Percentiles rank a stretch among this genome's conserved stretches.
These are phyloP conservation scores for Stigmatopora argus DNA, from an alignment of 2,113 vertebrate species.

Conservation along the genomic window DNA sequence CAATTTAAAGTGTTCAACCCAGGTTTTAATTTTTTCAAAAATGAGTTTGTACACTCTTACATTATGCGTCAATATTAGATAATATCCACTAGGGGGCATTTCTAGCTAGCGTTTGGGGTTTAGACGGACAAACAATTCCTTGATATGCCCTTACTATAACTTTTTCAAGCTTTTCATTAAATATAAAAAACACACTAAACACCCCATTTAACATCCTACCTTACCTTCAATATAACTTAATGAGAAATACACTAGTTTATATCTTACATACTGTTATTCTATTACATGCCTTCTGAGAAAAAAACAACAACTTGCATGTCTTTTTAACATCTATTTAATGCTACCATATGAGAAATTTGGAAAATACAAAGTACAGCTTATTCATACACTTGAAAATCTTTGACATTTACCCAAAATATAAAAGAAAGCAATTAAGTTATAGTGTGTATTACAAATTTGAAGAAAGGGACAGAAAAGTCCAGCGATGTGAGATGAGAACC, in stretches of 20 bases:
- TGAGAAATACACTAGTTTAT: not conserved
- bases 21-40: too few relatives aligned
- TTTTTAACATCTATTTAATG: conserved; percentile 79
- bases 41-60: too few relatives aligned
- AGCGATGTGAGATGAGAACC: conserved; percentile 7
- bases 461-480: conserved; percentile 53
- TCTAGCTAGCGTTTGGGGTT: not conserved
- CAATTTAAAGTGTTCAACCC: too few relatives aligned
- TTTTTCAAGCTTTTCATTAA: too few relatives aligned
- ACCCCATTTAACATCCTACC: too few relatives aligned
- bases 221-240: not conserved
- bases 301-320: not conserved
- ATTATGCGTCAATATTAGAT: not conserved
- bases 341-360: conserved; percentile 78
- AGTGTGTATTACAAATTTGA: conserved; percentile 63
- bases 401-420: conserved; percentile 71
- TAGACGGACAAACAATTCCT: too few relatives aligned
- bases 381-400: conserved; percentile 73
- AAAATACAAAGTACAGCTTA: conserved; percentile 80
- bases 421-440: conserved; percentile 72
- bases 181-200: too few relatives aligned
- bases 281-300: too few relatives aligned
- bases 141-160: too few relatives aligned
- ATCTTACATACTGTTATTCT: not conserved
- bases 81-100: not conserved